Evolutionary conservation across 2,113 vertebrate species (phyloP).

Genomic region (Carollia perspicillata): DNA sequence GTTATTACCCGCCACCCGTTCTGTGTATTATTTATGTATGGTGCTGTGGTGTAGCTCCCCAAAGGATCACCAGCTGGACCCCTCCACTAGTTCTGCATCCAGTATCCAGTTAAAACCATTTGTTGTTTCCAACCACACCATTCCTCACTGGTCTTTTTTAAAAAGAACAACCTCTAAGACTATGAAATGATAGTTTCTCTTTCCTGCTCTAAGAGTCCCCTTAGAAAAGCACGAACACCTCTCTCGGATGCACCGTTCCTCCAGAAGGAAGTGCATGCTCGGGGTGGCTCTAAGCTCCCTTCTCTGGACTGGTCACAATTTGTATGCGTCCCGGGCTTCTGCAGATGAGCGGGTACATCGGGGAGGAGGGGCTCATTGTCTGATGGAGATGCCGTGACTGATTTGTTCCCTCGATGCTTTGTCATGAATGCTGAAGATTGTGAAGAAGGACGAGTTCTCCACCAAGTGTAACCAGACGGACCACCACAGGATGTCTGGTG

Average conservation of each 20-base stretch:
- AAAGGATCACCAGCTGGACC: not conserved
- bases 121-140: not conserved
- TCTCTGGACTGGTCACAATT: accelerated
- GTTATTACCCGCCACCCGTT: no score
- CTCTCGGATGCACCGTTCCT: not conserved
- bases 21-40: accelerated
- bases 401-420: not conserved
- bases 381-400: accelerated
- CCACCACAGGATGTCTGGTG: constrained; percentile 97
- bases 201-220: no score
- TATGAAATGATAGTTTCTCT: no score
- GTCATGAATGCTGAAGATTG: constrained; percentile 83
- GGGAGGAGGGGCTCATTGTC: not conserved
- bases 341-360: not conserved
- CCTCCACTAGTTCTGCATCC: not conserved
- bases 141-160: not conserved
- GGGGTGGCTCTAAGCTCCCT: not conserved
- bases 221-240: not conserved
- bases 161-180: not conserved
- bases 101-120: accelerated
- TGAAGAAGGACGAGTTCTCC: constrained; percentile 97
- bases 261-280: no score
- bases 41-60: not conserved
- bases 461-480: constrained; percentile 99
- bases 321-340: not conserved